Percentiles rank a stretch among this genome's conserved stretches.
phyloP scores from a whole-genome alignment of 2,888 invertebrate species.

The Ypsolopha sequella region DNA sequence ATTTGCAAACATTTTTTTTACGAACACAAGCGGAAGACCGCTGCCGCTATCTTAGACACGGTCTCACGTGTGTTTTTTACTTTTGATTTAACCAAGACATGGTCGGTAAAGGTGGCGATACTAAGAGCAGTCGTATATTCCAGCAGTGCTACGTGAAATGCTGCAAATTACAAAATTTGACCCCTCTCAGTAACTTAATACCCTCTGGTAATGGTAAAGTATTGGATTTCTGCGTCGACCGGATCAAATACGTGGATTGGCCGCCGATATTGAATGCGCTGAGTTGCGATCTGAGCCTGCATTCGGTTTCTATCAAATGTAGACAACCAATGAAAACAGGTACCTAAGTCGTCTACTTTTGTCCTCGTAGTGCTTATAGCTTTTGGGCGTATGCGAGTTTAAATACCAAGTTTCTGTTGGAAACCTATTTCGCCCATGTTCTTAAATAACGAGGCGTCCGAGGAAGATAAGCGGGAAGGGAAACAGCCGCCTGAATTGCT shows the following conservation, averaged over 20 bases:
- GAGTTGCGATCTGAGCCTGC: slow-evolving; percentile 77
- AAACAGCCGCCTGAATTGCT: too few species aligned
- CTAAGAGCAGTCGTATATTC: slow-evolving; percentile 55
- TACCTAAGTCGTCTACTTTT: background rate
- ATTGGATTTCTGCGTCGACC: slow-evolving; percentile 80
- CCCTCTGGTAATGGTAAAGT: slow-evolving; percentile 59
- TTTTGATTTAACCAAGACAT: slow-evolving; percentile 22
- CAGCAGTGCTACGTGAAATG: slow-evolving; percentile 63
- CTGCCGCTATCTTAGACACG: slow-evolving; percentile 15
- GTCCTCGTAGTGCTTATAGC: too few species aligned
- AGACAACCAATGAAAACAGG: slow-evolving; percentile 62
- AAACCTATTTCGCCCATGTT: too few species aligned
- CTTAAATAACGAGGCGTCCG: too few species aligned
- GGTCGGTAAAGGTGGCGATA: slow-evolving; percentile 54
- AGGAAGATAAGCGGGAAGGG: too few species aligned
- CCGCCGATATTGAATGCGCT: slow-evolving; percentile 79
- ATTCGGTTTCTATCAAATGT: slow-evolving; percentile 76
- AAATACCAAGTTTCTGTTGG: too few species aligned
- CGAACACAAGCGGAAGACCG: slow-evolving; percentile 14
- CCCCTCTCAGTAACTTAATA: slow-evolving; percentile 46
- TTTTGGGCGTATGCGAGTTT: too few species aligned
- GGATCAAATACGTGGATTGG: slow-evolving; percentile 83
- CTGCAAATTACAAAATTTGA: slow-evolving; percentile 61
- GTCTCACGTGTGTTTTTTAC: slow-evolving; percentile 19
- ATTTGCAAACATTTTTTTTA: slow-evolving; percentile 27